These are phyloP conservation scores for Menura novaehollandiae DNA, from an alignment of 2,113 vertebrate species.

Conservation along the genomic window DNA sequence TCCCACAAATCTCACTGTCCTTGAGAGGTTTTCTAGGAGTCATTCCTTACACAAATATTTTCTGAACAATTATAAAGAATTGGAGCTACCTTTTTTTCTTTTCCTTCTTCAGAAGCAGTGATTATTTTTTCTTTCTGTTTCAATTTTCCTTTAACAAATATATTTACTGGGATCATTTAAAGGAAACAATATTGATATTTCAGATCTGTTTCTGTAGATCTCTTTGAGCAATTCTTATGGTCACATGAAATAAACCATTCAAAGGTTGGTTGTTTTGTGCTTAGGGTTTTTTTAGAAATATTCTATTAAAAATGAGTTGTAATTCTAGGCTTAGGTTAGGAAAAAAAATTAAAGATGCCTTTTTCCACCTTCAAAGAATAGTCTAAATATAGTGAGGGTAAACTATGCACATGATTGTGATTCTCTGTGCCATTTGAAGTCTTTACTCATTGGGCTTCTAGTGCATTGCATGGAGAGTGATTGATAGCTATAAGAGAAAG, in stretches of 20 bases:
- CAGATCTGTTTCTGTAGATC: not conserved
- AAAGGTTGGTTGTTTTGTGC: not conserved
- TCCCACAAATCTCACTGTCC: not conserved
- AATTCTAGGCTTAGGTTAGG: not conserved
- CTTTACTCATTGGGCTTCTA: not conserved
- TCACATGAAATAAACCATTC: not conserved
- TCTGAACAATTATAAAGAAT: not conserved
- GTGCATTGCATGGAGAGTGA: not conserved
- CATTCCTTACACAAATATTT: not conserved
- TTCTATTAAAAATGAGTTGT: not conserved
- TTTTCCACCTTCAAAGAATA: not conserved
- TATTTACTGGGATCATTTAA: not conserved
- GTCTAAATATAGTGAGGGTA: not conserved
- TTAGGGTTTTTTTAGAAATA: not conserved
- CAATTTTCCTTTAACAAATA: not conserved
- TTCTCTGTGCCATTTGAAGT: not conserved
- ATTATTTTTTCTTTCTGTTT: not conserved
- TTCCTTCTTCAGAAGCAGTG: not conserved
- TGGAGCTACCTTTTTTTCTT: not conserved
- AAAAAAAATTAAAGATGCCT: not conserved
- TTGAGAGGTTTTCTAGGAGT: not conserved
- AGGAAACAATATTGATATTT: not conserved
- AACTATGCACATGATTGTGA: not conserved
- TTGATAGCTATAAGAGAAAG: not conserved
- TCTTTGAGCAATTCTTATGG: not conserved